A percentile compares a stretch with the other conserved stretches of the same genome.
These are phyloP conservation scores for Barbus barbus DNA, from an alignment of 2,113 vertebrate genomes.

Conservation along the genomic window DNA sequence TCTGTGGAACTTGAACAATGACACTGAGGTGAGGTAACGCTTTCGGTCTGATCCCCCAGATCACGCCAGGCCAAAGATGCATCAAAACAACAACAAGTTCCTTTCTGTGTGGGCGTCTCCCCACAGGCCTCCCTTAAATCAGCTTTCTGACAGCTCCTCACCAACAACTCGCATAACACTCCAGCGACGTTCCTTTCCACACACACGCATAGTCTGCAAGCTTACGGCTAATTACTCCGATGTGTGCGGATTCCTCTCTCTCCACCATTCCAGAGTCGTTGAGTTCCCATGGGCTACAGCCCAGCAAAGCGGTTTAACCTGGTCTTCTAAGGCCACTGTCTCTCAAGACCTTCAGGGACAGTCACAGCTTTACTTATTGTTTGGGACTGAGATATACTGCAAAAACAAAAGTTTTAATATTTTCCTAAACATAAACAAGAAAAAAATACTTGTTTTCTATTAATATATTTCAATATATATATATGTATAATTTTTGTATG, in stretches of 20 bases:
- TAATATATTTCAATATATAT: neutral
- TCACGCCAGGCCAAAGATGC: constrained; percentile 29
- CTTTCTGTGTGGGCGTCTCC: constrained; percentile 69
- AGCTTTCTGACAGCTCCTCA: constrained; percentile 64
- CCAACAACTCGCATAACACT: constrained; percentile 61
- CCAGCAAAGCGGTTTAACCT: constrained; percentile 50
- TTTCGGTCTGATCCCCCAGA: constrained; percentile 9
- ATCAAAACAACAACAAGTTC: constrained; percentile 62
- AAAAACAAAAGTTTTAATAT: neutral
- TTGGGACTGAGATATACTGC: neutral
- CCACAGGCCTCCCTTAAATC: constrained; percentile 70
- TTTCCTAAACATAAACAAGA: no score
- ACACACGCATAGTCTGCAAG: constrained; percentile 15
- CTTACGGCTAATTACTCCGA: constrained; percentile 48
- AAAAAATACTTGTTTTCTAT: no score
- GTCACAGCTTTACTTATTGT: constrained; percentile 2
- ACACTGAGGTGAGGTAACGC: constrained; percentile 88
- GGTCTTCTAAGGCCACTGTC: constrained; percentile 43
- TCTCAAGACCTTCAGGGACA: constrained; percentile 40
- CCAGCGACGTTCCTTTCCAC: constrained; percentile 32
- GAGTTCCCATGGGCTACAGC: constrained; percentile 49
- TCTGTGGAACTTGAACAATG: constrained; percentile 97
- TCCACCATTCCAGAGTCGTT: constrained; percentile 43
- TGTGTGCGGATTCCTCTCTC: constrained; percentile 53
- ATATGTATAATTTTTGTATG: neutral